Conservation (phyloP, 2,888 invertebrate species). For the Diaprepes abbreviatus region DNA sequence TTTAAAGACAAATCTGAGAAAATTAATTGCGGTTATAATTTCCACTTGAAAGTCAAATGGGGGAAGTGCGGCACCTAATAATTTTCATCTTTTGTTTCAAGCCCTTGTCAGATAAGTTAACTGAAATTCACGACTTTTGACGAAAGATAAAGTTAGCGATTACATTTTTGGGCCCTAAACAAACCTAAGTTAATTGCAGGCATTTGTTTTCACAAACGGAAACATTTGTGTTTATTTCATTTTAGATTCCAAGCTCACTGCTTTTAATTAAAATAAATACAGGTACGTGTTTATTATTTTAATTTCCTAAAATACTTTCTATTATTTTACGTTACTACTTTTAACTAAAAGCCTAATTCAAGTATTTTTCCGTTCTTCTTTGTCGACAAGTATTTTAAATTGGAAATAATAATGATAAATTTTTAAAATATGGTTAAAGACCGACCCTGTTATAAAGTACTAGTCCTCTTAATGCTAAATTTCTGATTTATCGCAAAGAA, state of each 20-base stretch:
- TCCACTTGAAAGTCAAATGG: background rate
- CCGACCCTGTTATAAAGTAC: too few species aligned
- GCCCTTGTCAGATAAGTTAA: conserved; percentile 12
- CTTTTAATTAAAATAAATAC: conserved; percentile 13
- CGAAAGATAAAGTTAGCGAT: conserved; percentile 18
- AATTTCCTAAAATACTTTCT: too few species aligned
- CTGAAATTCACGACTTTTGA: conserved; percentile 20
- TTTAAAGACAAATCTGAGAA: background rate
- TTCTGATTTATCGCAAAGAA: too few species aligned
- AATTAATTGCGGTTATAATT: conserved; percentile 15
- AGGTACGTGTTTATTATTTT: background rate
- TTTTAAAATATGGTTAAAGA: too few species aligned
- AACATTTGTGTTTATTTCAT: conserved; percentile 6
- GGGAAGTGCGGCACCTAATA: conserved; percentile 23
- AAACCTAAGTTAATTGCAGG: conserved; percentile 5
- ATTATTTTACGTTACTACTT: too few species aligned
- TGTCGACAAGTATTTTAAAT: too few species aligned
- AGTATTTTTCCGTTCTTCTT: too few species aligned
- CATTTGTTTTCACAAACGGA: conserved; percentile 9
- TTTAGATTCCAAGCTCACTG: background rate
- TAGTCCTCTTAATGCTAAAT: too few species aligned
- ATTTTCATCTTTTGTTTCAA: conserved; percentile 8
- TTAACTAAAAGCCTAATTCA: too few species aligned
- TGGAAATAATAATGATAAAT: too few species aligned
- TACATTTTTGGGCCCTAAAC: conserved; percentile 20